Evolutionary conservation across 2,113 vertebrate species (phyloP), one percentile per base, ranked within the genome.

Genomic region (Egretta garzetta): DNA sequence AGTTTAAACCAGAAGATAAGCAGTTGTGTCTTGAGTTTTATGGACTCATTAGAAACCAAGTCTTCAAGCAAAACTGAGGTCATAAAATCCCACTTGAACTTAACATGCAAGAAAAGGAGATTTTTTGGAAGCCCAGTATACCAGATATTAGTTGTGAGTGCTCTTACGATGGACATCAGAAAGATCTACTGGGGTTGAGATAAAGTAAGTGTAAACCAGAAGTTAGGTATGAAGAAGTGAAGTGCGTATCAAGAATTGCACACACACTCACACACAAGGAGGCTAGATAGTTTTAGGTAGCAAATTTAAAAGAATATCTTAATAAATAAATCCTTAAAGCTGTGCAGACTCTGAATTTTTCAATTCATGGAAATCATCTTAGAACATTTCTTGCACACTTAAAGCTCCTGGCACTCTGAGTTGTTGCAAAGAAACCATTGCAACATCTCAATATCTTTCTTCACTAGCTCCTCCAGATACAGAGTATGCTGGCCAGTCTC

Each of bases 401-500:
- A 85, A 73, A 70, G 53, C 50, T 84, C 72, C 84, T 90, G 71
- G 92, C 82, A 91, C 80, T 58, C 37, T 43, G 53, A 49, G 52
- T 37, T 80, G 35, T 63, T 70, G 75, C 85, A 68, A 27, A 82
- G 58, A 94, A 95, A 26, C 50, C 43, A 41, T 55, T 68, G 91
- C 89, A 94, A 96, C 82, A 91, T 95, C 97, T 98, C 96, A 97
- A 43, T 96, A 58, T 74, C 84, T 95, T 93, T 90, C 97, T 92
- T 95, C 76, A 47, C 90, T 72, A 72, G 90, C 88, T 80, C 67
- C 43, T 94, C 88, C 80, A 80, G 77, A 63, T 37, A 33, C 68
- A 6, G 80, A 85, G 76, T 76, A 22, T 63, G 84, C 80, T 5
- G 85, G 63, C 79, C 76, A 95, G 84, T 96, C 84, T 75, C 80